Base-by-base conservation (phyloP, 2,888 invertebrate species). In the Pterostichus niger region DNA sequence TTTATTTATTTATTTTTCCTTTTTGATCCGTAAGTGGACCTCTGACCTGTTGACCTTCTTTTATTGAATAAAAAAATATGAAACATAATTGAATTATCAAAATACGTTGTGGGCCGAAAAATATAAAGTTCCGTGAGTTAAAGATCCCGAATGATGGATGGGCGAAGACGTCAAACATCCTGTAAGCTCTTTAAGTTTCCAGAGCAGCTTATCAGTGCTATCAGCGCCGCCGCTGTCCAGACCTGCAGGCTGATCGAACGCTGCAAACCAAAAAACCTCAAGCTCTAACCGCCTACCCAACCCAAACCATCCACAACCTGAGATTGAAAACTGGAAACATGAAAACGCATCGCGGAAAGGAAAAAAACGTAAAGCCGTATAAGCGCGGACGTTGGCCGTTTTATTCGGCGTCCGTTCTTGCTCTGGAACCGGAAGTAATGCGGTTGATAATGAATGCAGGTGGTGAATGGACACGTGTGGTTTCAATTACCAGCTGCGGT, bases 381-480 rank as follows among this genome's bases (percentile, higher is more conserved):
- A 49, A 56, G 13, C 13, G 33, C 35, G 13, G 24, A 17, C 59
- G 24, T 31, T 11, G 59, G 10, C 5, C 59, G 11, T 59, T 64
- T 61, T 64, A 24, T 17, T 54, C 54, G 59, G 78, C 46, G 64
- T 71, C 71, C 81, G 73, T 71, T 73, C 52, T 54, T 44, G 73
- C 44, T 59, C 56, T 49, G 44, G 15, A 24, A 33, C 46, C 73
- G 82, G 82, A 82, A 75, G 49, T 82, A 82, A 82, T 82, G 82
- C 33, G 82, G 82, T 82, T 75, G 75, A 40, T 75, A 75, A 82
- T 82, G 82, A 82, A 81, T 82, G 71, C 82, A 82, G 82, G 82
- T 82, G 82, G 82, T 11, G 82, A 75, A 35, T 61, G 75, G 56
- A 73, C 73, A 71, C 71, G 73, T 81, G 82, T 82, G 73, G 82